Conservation (phyloP, 2,113 vertebrate species). For the Noturus placidus region DNA sequence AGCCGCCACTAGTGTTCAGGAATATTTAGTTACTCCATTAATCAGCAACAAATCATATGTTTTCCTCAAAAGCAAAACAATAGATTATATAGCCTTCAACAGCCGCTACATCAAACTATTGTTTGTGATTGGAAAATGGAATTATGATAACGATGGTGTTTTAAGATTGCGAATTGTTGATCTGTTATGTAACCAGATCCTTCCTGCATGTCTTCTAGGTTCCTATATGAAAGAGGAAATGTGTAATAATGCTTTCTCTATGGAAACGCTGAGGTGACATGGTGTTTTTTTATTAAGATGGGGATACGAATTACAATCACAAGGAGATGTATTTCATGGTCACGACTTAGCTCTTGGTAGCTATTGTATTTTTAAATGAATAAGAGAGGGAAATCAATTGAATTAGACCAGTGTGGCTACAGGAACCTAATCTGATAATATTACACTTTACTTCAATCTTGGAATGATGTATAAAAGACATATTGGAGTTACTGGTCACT, state of each 20-base stretch:
- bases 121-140: slow-evolving; percentile 20
- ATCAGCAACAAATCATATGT: slow-evolving; percentile 6
- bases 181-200: slow-evolving; percentile 11
- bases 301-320: not conserved
- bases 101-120: not conserved
- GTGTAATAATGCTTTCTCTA: slow-evolving; percentile 6
- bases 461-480: not conserved
- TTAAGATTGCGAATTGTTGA: not conserved
- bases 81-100: not conserved
- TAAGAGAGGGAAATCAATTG: not conserved
- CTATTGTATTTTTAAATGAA: not conserved
- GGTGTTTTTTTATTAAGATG: not conserved
- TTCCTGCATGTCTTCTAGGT: slow-evolving; percentile 26
- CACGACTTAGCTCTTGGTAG: not conserved
- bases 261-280: not conserved
- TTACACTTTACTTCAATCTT: not conserved
- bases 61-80: not conserved
- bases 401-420: not conserved
- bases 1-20: slow-evolving; percentile 24
- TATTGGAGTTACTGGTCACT: not conserved
- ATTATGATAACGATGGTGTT: not conserved
- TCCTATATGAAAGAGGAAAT: not conserved
- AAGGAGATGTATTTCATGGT: not conserved
- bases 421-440: not conserved
- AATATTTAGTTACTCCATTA: slow-evolving; percentile 31